Evolutionary conservation across 2,797 vertebrate species (phyloP), one percentile per base, ranked within the genome.

Genomic region (Neoniphon sammara): DNA sequence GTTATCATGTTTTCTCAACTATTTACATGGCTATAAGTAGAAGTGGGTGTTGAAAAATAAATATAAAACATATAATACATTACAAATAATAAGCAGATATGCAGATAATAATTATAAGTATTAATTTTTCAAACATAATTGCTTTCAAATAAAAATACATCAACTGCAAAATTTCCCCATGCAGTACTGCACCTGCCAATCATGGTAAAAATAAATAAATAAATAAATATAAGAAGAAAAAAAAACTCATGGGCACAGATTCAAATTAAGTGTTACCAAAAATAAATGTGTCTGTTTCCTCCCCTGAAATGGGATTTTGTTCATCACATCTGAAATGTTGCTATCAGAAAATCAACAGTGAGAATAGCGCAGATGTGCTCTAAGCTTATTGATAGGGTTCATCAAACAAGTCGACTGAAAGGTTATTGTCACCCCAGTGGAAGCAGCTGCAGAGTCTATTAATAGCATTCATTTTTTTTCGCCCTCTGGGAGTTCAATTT

Each of bases 301-400:
- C n/a, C 21, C 25, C 25, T 34, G 10, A 65, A 52, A 36, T 53
- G 46, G 18, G 25, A 12, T 9, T 15, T 73, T 62, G 27, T 3
- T 2, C 21, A 25, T 31, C 47, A 8, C 46, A 55, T 39, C 27
- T 69, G 39, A 54, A 27, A 76, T 57, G 64, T 44, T 36, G 53
- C 59, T 57, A 50, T 75, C 20, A 56, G 62, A 59, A 57, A 70
- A 67, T 50, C 27, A 52, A 9, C 54, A 25, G 68, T 66, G 77
- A 78, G 77, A 86, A 72, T 64, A 68, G 46, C 75, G 49, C 75
- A 87, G 75, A 75, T 81, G 82, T 70, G 66, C 10, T 42, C 50
- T 54, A 42, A 73, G 66, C 62, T 61, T 53, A 17, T 53, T 77
- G 75, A 77, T 55, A 44, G 59, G 78, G 21, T 70, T 84, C 52